Base-by-base conservation (phyloP, 23 tunicate species). In the Trididemnum nubilum region DNA sequence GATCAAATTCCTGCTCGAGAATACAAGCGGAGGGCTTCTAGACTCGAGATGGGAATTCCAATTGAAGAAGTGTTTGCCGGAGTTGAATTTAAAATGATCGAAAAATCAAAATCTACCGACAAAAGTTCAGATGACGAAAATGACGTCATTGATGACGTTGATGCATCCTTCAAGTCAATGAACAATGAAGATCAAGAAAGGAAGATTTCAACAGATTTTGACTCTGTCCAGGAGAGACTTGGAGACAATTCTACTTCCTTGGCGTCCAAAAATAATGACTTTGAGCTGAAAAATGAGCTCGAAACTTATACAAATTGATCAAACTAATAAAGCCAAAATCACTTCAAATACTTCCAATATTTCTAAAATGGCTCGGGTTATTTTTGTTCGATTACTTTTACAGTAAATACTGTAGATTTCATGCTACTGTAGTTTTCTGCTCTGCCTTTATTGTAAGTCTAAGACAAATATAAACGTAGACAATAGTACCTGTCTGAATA, bases 11-110 rank as follows among this genome's bases (percentile, higher is more conserved):
- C 58, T 7, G 2, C 57, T 3, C 57, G 78, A 4, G 29, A 37
- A 7, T 73, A 2, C 29, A 23, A 39, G 24, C 78, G 98, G 27
- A 83, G 98, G 44, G 32, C 63, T 33, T 93, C 98, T 2, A 70
- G 93, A 15, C 79, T 93, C 22, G 98, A 93, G 26, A 85, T 85
- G 89, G 89, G 89, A 86, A 88, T 89, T 23, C 98, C 98, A 31
- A 93, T 93, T 29, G 98, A 93, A 70, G 98, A 93, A 40, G 83
- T 93, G 75, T 93, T 93, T 79, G 39, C 92, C 5, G 98, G 80
- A 31, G 72, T 93, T 1, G 74, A 83, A 52, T 93, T 93, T 34
- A 85, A 73, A 64, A 87, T 76, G 35, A 84, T 93, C 36, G 85
- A 92, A 2, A 80, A 81, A 50, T 27, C 74, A 33, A 29, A 31